Conservation (phyloP, 2,113 vertebrate species). For the Phyllostomus hastatus region DNA sequence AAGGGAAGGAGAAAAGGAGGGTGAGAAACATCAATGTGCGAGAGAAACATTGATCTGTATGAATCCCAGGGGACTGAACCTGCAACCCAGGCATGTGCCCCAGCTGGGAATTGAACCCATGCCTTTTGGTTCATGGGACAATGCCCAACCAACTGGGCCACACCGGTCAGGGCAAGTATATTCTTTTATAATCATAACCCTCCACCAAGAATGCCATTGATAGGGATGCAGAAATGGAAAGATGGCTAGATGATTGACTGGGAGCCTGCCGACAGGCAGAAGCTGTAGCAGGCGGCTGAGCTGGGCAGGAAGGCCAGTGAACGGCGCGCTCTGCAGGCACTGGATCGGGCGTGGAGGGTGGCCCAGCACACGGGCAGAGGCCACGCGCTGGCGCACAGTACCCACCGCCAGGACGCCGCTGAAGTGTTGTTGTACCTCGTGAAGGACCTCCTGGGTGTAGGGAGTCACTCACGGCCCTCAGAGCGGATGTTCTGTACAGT, state of each 20-base stretch:
- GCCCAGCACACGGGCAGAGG: conserved; percentile 44
- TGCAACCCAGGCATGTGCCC: too few relatives aligned
- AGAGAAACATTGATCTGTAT: too few relatives aligned
- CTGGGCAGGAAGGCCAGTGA: not conserved
- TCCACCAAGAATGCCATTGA: not conserved
- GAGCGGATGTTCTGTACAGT: conserved; percentile 51
- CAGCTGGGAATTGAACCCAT: too few relatives aligned
- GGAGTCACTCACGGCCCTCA: conserved; percentile 33
- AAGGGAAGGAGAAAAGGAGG: too few relatives aligned
- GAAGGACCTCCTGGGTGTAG: not conserved
- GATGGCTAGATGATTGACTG: not conserved
- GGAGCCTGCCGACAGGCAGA: not conserved
- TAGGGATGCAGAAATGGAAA: too few relatives aligned
- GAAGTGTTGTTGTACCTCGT: conserved; percentile 64
- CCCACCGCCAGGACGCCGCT: conserved; percentile 66
- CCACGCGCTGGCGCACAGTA: conserved; percentile 60
- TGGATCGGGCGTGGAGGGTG: not conserved
- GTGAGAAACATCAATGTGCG: too few relatives aligned
- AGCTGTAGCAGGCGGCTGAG: not conserved
- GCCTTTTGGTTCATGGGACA: too few relatives aligned
- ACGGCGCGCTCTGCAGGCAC: not conserved
- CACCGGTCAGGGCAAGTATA: too few relatives aligned
- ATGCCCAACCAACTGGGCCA: too few relatives aligned
- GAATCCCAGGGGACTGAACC: too few relatives aligned
- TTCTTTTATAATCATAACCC: not conserved